phyloP scores from a whole-genome alignment of 2,113 vertebrate genomes.

The Romanogobio albipinnatus region DNA sequence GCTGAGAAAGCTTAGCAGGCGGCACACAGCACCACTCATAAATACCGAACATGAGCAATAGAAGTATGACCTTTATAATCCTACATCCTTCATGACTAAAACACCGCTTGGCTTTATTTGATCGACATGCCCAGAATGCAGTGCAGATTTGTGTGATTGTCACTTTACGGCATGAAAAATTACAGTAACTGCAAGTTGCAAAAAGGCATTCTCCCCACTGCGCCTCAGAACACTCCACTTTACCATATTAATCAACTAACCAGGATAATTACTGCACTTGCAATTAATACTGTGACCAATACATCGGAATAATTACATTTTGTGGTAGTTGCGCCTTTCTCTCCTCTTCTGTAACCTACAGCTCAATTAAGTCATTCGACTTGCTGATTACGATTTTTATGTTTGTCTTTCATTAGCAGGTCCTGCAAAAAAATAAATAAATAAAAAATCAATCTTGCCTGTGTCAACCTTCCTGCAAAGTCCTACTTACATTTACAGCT shows the following conservation, averaged over 20 bases:
- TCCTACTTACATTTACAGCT: background rate
- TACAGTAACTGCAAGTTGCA: background rate
- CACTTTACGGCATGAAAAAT: background rate
- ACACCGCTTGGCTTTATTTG: background rate
- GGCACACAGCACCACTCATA: background rate
- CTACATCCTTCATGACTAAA: background rate
- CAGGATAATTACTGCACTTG: slow-evolving; percentile 25
- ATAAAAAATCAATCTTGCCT: background rate
- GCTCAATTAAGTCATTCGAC: slow-evolving; percentile 10
- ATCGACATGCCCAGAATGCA: background rate
- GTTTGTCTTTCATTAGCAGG: slow-evolving; percentile 18
- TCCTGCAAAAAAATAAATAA: background rate
- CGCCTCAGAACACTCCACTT: background rate
- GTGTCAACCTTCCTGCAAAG: background rate
- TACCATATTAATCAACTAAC: slow-evolving; percentile 21
- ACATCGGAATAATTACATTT: slow-evolving; percentile 28
- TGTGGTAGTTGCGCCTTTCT: background rate
- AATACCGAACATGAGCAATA: background rate
- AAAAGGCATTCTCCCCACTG: background rate
- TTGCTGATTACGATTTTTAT: slow-evolving; percentile 13
- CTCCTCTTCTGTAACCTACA: background rate
- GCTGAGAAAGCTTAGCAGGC: background rate
- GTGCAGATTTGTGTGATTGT: background rate
- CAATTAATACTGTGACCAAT: slow-evolving; percentile 35
- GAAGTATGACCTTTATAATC: slow-evolving; percentile 4